Evolutionary conservation across 2,797 vertebrate species (phyloP), one percentile per base, ranked within the genome.

Genomic region (Pagetopsis macropterus): DNA sequence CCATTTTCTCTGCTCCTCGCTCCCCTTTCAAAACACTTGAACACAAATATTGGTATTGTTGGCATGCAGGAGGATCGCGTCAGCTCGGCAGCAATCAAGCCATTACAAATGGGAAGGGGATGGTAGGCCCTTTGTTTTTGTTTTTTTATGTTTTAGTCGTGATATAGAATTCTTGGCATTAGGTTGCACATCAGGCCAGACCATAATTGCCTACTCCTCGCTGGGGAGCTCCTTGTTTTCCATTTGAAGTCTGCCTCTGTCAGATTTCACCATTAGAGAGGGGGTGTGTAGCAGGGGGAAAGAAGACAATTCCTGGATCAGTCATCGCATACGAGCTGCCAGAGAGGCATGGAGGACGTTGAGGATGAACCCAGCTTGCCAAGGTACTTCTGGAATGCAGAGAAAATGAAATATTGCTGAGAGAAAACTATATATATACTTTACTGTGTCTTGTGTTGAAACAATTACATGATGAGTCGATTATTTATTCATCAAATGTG

Each of bases 191-290:
- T 85, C 83, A 81, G 85, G 70, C 84, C 70, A 64, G 78, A 81
- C 80, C 73, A 82, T 90, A 90, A 93, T 91, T 90, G 84, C 84
- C 85, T 89, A 73, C 77, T 68, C 82, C 55, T 72, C 88, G 63
- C 79, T 62, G 68, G 89, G 89, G 88, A 93, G 84, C 77, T 75
- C 69, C 82, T 81, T 86, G 84, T 86, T 87, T 89, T 89, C 81
- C 85, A 87, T 90, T 86, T 88, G 79, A 88, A 83, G 88, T 70
- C 85, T 85, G 85, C 80, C 79, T 86, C 78, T 23, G 78, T 91
- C 87, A 91, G 83, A 86, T 90, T 89, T 86, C 74, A 76, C 78
- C 84, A 76, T 87, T 80, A 85, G 65, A 77, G 74, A 55, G 64
- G 52, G 62, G 65, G 68, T 16, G 68, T 16, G 70, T 45, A 62